Base-by-base conservation (phyloP, 2,888 invertebrate genomes). In the Agonopterix subpropinquella region DNA sequence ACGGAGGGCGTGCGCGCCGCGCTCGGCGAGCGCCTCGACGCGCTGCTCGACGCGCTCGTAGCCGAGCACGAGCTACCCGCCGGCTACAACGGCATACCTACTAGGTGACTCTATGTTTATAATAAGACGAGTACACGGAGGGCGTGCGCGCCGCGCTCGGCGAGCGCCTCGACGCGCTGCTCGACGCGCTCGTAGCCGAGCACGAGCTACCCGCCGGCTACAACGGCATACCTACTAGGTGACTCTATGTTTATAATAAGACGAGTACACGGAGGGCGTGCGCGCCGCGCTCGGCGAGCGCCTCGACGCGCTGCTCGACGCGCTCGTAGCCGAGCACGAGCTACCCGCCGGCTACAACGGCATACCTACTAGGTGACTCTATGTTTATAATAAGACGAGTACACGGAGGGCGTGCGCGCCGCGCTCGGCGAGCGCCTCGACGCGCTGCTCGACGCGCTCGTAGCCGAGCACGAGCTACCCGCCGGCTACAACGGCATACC, bases 391-490 rank as follows among this genome's bases (percentile, higher is more conserved):
- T 39, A 9, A 7, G 5, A 28, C 7, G 28, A 28, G 7, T 5
- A 28, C 28, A 28, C 28, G 1, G 28, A 28, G 28, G 18, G 15
- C 15, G 15, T 3, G 1, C 15, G 15, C 3, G 2, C 87, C 8
- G 92, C 94, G 63, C 89, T 96, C 55, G 91, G 91, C 48, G 91
- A 90, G 58, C 90, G 93, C 54, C 89, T 96, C 50, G 90, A 90
- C 57, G 90, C 92, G 50, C 90, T 93, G 65, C 90, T 96, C 42
- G 92, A 93, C 63, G 80, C 90, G 10, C 73, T 88, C 0, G 91
- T 94, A 36, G 89, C 92, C 4, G 94, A 94, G 49, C 91, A 93
- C 64, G 90, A 91, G 46, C 77, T 79, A 48, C 92, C 85, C 0
- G 67, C 74, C 0, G 85, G 85, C 0, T 67, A 89, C 65, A 89